A percentile compares a stretch with the other conserved stretches of the same genome.
These are phyloP conservation scores for Heteromormyrus szaboi DNA, from an alignment of 2,797 vertebrate genomes.

Conservation along the genomic window DNA sequence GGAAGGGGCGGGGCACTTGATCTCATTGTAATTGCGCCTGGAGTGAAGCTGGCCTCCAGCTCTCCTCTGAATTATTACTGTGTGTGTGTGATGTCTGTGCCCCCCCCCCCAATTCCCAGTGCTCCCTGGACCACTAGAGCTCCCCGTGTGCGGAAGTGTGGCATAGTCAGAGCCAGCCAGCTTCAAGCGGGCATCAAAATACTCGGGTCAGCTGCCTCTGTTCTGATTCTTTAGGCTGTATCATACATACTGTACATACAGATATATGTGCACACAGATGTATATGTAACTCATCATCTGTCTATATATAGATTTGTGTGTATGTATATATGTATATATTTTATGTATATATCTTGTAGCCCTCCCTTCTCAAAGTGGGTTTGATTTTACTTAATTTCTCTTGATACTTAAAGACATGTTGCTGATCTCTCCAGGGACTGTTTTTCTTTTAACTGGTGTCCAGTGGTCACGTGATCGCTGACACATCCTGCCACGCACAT, in stretches of 20 bases:
- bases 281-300: constrained; percentile 37
- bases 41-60: background rate
- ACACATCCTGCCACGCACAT: background rate
- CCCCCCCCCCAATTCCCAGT: background rate
- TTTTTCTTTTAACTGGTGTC: background rate
- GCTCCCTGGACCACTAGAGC: background rate
- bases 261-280: constrained; percentile 56
- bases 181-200: background rate
- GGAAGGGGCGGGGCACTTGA: background rate
- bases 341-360: constrained; percentile 67
- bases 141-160: background rate
- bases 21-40: background rate
- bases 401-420: constrained; percentile 7
- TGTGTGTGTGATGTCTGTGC: background rate
- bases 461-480: background rate
- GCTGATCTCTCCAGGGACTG: background rate
- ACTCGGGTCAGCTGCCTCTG: background rate
- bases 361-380: constrained; percentile 36
- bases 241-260: constrained; percentile 60
- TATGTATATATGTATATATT: constrained; percentile 57
- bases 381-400: constrained; percentile 25
- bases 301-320: constrained; percentile 11
- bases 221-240: background rate
- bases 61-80: background rate
- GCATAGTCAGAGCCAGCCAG: background rate